Base-by-base conservation (phyloP, 2,888 invertebrate species). In the Laspeyria flexula region DNA sequence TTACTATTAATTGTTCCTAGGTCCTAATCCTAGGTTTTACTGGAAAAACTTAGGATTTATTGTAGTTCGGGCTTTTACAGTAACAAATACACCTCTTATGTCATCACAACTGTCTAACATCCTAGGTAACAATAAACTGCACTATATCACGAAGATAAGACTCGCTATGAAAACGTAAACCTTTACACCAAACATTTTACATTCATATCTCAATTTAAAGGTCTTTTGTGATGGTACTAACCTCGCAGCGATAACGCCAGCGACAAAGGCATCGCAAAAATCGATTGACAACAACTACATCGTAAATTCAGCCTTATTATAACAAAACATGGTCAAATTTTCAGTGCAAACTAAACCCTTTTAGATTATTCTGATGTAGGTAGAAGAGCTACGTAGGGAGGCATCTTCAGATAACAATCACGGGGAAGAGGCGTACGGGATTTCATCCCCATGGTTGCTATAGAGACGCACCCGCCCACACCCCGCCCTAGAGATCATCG, bases 331-430 rank as follows among this genome's bases (percentile, higher is more conserved):
- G 70, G 83, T 73, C 65, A 60, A 53, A 55, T 74, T 80, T 79
- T 46, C 56, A 53, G 53, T 67, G 58, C 56, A 63, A 76, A 67
- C 74, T 84, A 83, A 90, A 89, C 88, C 90, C 89, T 89, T 91
- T 88, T 79, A 85, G 86, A 83, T 85, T 83, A 88, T 63, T 72
- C 71, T 75, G 79, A 85, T 82, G 82, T 81, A 81, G 80, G 82
- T 79, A 80, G 74, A 81, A 82, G 60, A 85, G 79, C 79, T 84
- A 85, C 86, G 86, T 85, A 83, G 90, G 83, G 75, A 72, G 77
- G 78, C 80, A 78, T 84, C 87, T 90, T 89, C 77, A 78, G 90
- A 92, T 92, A 86, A 89, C 88, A 88, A 91, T 90, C 81, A 79
- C 80, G 85, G 86, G 84, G 80, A 81, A 78, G 75, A 86, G 90